These are phyloP conservation scores for Platichthys flesus DNA, from an alignment of 2,113 vertebrate genomes.

Conservation along the genomic window DNA sequence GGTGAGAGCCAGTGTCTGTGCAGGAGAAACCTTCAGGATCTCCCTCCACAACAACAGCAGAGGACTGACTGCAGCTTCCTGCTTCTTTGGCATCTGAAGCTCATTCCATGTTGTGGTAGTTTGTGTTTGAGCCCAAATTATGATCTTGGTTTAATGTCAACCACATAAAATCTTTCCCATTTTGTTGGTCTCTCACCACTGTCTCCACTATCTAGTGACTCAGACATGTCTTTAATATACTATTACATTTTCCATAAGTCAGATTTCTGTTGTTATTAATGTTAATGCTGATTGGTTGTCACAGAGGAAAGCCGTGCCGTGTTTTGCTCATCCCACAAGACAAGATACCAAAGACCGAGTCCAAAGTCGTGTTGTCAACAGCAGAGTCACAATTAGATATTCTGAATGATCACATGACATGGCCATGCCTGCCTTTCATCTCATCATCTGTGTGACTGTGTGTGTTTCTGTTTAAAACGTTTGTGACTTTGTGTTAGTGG, in stretches of 20 bases:
- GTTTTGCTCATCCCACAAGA: constrained; percentile 23
- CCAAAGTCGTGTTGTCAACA: background rate
- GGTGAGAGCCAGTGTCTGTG: background rate
- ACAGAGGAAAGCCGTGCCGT: background rate
- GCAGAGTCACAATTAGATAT: background rate
- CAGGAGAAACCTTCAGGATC: background rate
- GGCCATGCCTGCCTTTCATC: background rate
- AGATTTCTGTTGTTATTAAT: constrained; percentile 48
- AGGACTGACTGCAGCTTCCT: constrained; percentile 32
- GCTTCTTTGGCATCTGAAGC: constrained; percentile 47
- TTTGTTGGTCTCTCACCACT: constrained; percentile 59
- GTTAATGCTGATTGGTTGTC: constrained; percentile 40
- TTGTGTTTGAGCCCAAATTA: constrained; percentile 63
- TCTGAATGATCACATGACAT: constrained; percentile 2
- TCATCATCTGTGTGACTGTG: background rate
- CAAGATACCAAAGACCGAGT: background rate
- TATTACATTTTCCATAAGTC: constrained; percentile 40
- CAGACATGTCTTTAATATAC: constrained; percentile 48
- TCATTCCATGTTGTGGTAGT: constrained; percentile 65
- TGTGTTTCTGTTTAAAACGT: background rate
- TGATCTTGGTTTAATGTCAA: constrained; percentile 61
- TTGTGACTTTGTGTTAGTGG: background rate
- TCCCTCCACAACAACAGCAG: constrained; percentile 26
- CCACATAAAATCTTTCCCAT: constrained; percentile 60
- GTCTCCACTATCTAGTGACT: constrained; percentile 59